phyloP scores from a whole-genome alignment of 2,113 vertebrate genomes.

The Epinephelus fuscoguttatus region DNA sequence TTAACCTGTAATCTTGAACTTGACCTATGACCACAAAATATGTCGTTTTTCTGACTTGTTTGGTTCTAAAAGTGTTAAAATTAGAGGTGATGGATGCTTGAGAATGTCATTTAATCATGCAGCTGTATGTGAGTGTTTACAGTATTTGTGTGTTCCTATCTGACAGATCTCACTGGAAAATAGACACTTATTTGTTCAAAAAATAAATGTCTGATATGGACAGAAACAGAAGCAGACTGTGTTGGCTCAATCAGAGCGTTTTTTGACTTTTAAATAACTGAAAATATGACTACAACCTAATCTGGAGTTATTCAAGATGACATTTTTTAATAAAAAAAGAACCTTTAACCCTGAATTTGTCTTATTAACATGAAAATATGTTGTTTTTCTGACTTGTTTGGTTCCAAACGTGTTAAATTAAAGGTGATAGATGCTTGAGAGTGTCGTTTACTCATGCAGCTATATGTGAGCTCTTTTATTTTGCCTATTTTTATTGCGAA shows the following conservation, averaged over 20 bases:
- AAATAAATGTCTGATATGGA: not conserved
- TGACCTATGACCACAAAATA: not conserved
- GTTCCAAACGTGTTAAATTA: not conserved
- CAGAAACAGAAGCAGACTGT: conserved; percentile 6
- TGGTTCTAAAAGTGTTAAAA: not conserved
- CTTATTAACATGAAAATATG: not conserved
- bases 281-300: no score
- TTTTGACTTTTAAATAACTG: no score
- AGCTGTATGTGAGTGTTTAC: conserved; percentile 23
- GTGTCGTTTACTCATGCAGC: no score
- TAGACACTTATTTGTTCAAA: conserved; percentile 42
- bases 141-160: conserved; percentile 26
- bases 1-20: not conserved
- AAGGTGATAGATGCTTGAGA: not conserved
- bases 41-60: not conserved
- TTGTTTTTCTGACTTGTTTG: not conserved
- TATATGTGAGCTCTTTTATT: no score
- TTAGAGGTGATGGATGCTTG: not conserved
- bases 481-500: no score
- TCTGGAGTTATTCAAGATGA: no score
- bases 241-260: not conserved
- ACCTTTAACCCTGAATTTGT: not conserved
- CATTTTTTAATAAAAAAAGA: no score
- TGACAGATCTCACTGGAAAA: conserved; percentile 41
- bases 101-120: not conserved